These are phyloP conservation scores for Synergus japonicus DNA, from an alignment of 2,888 invertebrate species.

Conservation along the genomic window DNA sequence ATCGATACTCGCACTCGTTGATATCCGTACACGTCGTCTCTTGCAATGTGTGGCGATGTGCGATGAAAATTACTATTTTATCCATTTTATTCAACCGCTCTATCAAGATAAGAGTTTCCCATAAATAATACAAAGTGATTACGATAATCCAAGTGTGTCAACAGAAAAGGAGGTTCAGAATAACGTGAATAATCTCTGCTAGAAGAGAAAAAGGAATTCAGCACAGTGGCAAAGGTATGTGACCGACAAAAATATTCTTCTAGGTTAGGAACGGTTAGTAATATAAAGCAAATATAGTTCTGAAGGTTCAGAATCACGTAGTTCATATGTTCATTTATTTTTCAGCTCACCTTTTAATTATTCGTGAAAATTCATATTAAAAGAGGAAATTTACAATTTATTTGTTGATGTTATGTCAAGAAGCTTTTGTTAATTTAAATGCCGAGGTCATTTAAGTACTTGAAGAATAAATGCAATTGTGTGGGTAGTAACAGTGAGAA, in stretches of 20 bases:
- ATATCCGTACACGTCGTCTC: neutral
- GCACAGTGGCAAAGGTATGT: slow-evolving; percentile 7
- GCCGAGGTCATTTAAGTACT: too few relatives aligned
- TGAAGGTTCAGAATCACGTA: neutral
- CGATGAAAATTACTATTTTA: neutral
- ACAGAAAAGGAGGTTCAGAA: neutral
- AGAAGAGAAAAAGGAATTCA: neutral
- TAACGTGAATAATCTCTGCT: neutral
- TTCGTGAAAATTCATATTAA: neutral
- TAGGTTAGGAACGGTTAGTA: slow-evolving; percentile 5
- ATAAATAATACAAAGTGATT: slow-evolving; percentile 16
- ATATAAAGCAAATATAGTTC: too few relatives aligned
- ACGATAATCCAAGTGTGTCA: neutral
- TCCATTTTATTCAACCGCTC: neutral
- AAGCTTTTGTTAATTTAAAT: neutral
- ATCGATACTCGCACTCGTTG: slow-evolving; percentile 20
- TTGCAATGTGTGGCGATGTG: neutral
- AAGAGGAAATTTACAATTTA: neutral
- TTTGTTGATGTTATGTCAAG: neutral
- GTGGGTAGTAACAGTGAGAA: neutral
- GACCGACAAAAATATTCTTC: neutral
- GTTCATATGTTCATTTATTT: neutral
- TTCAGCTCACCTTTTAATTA: neutral
- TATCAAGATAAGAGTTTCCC: neutral
- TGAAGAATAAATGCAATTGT: neutral